phyloP scores from a whole-genome alignment of 2,797 vertebrate genomes.

The Gymnopithys bicolor region DNA sequence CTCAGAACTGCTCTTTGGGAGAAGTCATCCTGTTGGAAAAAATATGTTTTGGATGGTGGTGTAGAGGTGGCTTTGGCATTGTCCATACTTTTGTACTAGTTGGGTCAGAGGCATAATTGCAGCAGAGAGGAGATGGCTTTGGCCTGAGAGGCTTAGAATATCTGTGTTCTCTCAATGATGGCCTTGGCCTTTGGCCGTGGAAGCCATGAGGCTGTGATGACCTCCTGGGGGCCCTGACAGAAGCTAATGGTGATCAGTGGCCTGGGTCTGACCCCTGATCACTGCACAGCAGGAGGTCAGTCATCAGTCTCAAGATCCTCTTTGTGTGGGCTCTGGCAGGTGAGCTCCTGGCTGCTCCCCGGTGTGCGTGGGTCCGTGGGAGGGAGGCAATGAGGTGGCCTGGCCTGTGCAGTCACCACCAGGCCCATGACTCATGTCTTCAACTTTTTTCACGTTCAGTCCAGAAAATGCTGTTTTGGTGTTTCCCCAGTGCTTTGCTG shows the following conservation, averaged over 20 bases:
- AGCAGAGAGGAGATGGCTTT: background rate
- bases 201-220: background rate
- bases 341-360: background rate
- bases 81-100: background rate
- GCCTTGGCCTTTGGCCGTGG: background rate
- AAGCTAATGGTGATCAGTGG: background rate
- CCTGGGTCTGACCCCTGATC: background rate
- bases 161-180: background rate
- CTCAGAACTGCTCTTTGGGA: background rate
- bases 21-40: background rate
- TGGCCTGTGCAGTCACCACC: background rate
- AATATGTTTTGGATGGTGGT: background rate
- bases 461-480: slow-evolving; percentile 48
- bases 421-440: background rate
- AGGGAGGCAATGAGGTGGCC: background rate
- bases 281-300: background rate
- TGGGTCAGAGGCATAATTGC: rapidly evolving
- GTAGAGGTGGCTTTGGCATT: background rate
- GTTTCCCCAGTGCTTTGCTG: slow-evolving; percentile 60
- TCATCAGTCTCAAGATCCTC: background rate
- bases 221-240: background rate
- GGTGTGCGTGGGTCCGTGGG: background rate
- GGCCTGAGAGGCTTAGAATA: background rate
- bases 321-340: background rate
- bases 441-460: background rate